Evolutionary conservation across 2,113 vertebrate species (phyloP).

Genomic region (Centropus bengalensis): DNA sequence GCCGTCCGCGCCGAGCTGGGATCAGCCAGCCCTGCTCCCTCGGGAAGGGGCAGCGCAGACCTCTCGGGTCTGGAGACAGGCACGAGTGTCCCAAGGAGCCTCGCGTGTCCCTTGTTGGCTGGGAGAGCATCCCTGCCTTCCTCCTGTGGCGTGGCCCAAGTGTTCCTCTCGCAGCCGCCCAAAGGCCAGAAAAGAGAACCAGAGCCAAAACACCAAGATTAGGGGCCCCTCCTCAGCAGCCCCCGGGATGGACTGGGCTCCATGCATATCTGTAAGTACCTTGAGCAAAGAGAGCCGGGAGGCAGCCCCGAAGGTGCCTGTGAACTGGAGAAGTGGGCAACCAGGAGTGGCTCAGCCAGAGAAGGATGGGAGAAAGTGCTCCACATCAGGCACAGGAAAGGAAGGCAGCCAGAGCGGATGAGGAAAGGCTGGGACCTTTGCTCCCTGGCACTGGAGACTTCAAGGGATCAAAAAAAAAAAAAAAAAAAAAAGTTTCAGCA

Average conservation of each 20-base stretch:
- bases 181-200: background rate
- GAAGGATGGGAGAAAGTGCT: background rate
- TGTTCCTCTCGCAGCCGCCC: background rate
- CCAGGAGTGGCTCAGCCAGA: background rate
- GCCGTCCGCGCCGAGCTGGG: background rate
- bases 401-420: accelerated
- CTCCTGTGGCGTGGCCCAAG: background rate
- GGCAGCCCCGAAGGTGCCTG: background rate
- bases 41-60: accelerated
- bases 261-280: background rate
- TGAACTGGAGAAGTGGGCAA: background rate
- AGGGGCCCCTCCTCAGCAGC: background rate
- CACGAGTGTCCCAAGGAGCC: background rate
- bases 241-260: background rate
- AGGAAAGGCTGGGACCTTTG: background rate
- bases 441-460: accelerated
- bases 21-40: accelerated
- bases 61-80: background rate
- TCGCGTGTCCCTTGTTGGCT: accelerated
- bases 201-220: background rate
- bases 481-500: background rate
- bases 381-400: accelerated
- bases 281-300: background rate
- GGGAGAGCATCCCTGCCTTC: background rate
- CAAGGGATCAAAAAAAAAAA: accelerated